Evolutionary conservation across 2,113 vertebrate species (phyloP).

Genomic region (Sclerurus mexicanus): DNA sequence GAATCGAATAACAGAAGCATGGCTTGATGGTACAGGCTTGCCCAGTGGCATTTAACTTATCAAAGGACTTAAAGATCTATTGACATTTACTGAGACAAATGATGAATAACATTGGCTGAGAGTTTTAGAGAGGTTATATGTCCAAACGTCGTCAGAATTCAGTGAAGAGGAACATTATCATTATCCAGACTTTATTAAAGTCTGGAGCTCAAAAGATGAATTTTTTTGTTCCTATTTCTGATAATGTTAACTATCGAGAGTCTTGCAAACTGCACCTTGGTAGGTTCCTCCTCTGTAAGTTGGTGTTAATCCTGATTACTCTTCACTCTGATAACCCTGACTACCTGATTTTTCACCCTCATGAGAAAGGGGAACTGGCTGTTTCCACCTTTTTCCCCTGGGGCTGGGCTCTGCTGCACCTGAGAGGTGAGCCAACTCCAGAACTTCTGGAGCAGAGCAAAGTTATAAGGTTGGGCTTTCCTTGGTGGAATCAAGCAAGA

Average conservation of each 20-base stretch:
- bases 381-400: neutral
- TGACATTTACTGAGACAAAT: constrained; percentile 38
- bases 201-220: neutral
- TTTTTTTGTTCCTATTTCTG: neutral
- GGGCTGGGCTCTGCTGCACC: neutral
- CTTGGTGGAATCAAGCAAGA: neutral
- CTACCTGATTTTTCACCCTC: neutral
- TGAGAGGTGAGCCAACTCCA: neutral
- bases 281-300: neutral
- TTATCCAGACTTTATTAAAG: constrained; percentile 26
- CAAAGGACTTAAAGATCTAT: constrained; percentile 36
- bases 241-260: neutral
- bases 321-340: neutral
- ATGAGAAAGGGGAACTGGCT: neutral
- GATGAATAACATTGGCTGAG: constrained; percentile 9
- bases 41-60: constrained; percentile 57
- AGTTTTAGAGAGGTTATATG: constrained; percentile 13
- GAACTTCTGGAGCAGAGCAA: neutral
- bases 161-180: constrained; percentile 15
- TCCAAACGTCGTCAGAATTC: constrained; percentile 14
- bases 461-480: neutral
- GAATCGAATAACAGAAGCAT: constrained; percentile 27
- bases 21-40: neutral
- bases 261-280: neutral
- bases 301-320: neutral